Evolutionary conservation across 2,113 vertebrate genomes (phyloP).

Genomic region (Scartelaos histophorus): DNA sequence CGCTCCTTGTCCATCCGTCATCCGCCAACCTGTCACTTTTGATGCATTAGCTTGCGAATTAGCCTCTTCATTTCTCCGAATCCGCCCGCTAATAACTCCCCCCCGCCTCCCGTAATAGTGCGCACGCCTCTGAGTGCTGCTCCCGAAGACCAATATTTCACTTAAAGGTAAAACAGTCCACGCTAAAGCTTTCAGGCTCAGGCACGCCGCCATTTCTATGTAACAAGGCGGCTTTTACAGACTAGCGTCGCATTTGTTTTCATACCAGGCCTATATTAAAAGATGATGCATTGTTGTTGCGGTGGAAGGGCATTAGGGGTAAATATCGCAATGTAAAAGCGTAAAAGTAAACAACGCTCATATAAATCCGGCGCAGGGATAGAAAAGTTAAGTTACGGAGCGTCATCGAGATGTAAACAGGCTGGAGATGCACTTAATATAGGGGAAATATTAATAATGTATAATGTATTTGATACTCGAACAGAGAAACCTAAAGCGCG

Average conservation of each 20-base stretch:
- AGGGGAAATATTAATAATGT: neutral
- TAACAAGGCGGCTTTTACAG: constrained; percentile 8
- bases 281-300: neutral
- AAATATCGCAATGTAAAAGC: neutral
- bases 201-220: constrained; percentile 5
- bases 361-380: neutral
- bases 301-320: neutral
- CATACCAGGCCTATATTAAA: constrained; percentile 6
- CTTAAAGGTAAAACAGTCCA: constrained; percentile 14
- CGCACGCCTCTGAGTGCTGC: constrained; percentile 15
- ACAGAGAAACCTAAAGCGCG: neutral
- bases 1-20: constrained; percentile 3
- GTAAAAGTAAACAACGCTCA: neutral
- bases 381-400: neutral
- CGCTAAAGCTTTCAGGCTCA: constrained; percentile 18
- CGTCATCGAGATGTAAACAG: neutral
- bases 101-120: constrained; percentile 1
- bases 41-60: constrained; percentile 39
- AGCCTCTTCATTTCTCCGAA: constrained; percentile 44
- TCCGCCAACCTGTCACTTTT: constrained; percentile 17
- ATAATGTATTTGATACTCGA: neutral
- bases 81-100: constrained; percentile 36
- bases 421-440: neutral
- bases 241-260: constrained; percentile 12
- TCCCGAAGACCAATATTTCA: constrained; percentile 41